Evolutionary conservation across 1,140 invertebrate genomes (phyloP).

Genomic region (roundworm (Caenorhabditis elegans)): WBcel235 BX284606.5:7063001-7063500

Average conservation of each 20-base stretch:
- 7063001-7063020: too few species aligned
- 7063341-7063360: background rate
- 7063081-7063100: too few species aligned
- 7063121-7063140: too few species aligned
- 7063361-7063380: background rate
- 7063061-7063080: too few species aligned
- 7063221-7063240: background rate
- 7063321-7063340: too few species aligned
- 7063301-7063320: background rate
- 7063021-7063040: too few species aligned
- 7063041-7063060: too few species aligned
- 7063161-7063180: background rate
- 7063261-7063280: background rate
- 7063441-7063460: constrained; percentile 14
- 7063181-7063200: constrained; percentile 5
- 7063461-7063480: background rate
- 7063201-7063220: background rate
- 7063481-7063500: constrained; percentile 25
- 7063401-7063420: background rate
- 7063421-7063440: constrained; percentile 8
- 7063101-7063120: too few species aligned
- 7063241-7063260: background rate
- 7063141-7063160: too few species aligned
- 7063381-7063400: background rate
- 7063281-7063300: background rate